Evolutionary conservation across 1,140 invertebrate genomes (phyloP).

Genomic region (Drosophila guanche): DNA sequence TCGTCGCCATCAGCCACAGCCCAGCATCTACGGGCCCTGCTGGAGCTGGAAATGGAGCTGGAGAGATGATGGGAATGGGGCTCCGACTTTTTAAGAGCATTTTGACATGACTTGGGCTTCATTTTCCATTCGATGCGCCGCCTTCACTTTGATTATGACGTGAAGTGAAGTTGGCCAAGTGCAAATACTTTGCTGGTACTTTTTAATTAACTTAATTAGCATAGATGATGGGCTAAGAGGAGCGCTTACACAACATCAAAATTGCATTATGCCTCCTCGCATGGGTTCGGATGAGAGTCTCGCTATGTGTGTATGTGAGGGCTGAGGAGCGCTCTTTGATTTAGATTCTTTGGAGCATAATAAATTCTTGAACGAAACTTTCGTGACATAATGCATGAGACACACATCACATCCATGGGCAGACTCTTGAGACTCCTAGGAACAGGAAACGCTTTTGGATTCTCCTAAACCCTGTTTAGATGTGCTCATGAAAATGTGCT

Average conservation of each 20-base stretch:
- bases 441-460: conserved; percentile 14
- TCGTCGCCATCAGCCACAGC: conserved; percentile 15
- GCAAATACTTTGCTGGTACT: conserved; percentile 81
- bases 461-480: not conserved
- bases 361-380: conserved; percentile 42
- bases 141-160: conserved; percentile 79
- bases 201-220: conserved; percentile 82
- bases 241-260: conserved; percentile 77
- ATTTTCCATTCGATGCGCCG: conserved; percentile 65
- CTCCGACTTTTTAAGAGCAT: conserved; percentile 74
- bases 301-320: not conserved
- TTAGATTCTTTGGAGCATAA: conserved; percentile 48
- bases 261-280: conserved; percentile 67
- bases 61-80: conserved; percentile 9
- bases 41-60: too few species aligned
- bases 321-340: conserved; percentile 22
- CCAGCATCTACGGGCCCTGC: conserved; percentile 12
- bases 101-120: conserved; percentile 78
- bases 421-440: conserved; percentile 3
- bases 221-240: conserved; percentile 78
- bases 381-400: conserved; percentile 47
- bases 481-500: conserved; percentile 13
- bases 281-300: not conserved
- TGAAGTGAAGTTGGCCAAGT: conserved; percentile 81
- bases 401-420: conserved; percentile 10